phyloP scores from a whole-genome alignment of 2,797 vertebrate genomes.

The Coregonus ussuriensis region DNA sequence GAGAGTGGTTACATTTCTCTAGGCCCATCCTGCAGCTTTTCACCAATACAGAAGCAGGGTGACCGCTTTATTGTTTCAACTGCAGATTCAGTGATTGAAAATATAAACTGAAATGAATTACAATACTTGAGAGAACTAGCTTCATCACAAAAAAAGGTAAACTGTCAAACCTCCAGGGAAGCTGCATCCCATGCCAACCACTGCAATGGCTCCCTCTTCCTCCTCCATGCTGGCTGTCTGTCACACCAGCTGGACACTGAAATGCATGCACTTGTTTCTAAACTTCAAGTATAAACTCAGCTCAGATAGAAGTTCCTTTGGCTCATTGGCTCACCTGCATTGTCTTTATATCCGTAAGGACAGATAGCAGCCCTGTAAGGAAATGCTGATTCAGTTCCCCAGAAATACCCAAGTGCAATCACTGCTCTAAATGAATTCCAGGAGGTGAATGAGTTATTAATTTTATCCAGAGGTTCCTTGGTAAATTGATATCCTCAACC shows the following conservation, averaged over 20 bases:
- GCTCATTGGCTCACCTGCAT: neutral
- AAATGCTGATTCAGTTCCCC: neutral
- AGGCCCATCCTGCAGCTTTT: too few species aligned
- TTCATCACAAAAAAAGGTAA: neutral
- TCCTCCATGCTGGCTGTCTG: conserved; percentile 62
- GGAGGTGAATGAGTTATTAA: neutral
- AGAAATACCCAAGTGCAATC: too few species aligned
- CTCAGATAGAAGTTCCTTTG: neutral
- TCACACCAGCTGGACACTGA: neutral
- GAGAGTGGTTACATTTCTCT: too few species aligned
- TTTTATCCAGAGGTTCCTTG: neutral
- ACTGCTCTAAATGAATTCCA: too few species aligned
- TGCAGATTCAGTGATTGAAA: neutral
- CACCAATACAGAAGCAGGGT: too few species aligned
- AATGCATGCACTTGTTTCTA: neutral
- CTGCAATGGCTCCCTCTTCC: conserved; percentile 71
- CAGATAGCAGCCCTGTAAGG: neutral
- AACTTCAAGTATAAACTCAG: neutral
- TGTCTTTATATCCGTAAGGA: neutral
- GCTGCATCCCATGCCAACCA: conserved; percentile 86
- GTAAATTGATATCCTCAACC: too few species aligned
- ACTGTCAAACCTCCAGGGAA: conserved; percentile 79
- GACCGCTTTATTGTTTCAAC: too few species aligned
- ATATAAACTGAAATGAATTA: neutral
- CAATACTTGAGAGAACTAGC: neutral